Evolutionary conservation across 2,888 invertebrate genomes (phyloP).

Genomic region (Eupithecia tripunctaria): DNA sequence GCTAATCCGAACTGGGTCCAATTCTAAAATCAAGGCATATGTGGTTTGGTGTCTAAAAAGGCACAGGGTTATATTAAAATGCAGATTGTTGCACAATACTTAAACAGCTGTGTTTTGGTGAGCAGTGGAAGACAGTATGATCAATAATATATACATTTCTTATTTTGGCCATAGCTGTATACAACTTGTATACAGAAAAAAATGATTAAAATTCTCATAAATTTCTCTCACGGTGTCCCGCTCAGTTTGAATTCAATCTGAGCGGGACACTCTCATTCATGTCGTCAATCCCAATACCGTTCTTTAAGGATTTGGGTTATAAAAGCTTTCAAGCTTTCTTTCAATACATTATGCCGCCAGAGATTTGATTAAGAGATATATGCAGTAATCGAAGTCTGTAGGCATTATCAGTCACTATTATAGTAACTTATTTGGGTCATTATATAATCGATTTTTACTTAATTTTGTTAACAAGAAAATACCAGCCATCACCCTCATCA

Average conservation of each 20-base stretch:
- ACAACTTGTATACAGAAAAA: not conserved
- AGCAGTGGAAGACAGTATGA: slow-evolving; percentile 8
- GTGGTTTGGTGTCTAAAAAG: slow-evolving; percentile 66
- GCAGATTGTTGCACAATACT: slow-evolving; percentile 73
- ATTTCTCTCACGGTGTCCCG: not conserved
- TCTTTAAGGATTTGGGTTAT: not conserved
- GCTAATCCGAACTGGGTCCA: slow-evolving; percentile 81
- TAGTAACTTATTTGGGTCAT: not conserved
- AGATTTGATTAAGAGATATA: too few relatives aligned
- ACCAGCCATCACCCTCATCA: not conserved
- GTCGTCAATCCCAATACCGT: too few relatives aligned
- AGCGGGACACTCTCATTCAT: too few relatives aligned
- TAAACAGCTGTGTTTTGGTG: slow-evolving; percentile 49
- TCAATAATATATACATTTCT: not conserved
- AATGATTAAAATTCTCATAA: too few relatives aligned
- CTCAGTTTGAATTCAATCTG: not conserved
- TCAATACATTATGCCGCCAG: not conserved
- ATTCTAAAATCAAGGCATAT: slow-evolving; percentile 63
- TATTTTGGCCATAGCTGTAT: not conserved
- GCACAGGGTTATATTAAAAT: slow-evolving; percentile 20
- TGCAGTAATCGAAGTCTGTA: not conserved
- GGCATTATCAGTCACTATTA: not conserved
- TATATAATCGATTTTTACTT: not conserved
- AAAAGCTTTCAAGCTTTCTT: not conserved
- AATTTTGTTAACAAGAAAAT: not conserved